Evolutionary conservation across 2,797 vertebrate species (phyloP).

Genomic region (Cirrhinus mrigala): DNA sequence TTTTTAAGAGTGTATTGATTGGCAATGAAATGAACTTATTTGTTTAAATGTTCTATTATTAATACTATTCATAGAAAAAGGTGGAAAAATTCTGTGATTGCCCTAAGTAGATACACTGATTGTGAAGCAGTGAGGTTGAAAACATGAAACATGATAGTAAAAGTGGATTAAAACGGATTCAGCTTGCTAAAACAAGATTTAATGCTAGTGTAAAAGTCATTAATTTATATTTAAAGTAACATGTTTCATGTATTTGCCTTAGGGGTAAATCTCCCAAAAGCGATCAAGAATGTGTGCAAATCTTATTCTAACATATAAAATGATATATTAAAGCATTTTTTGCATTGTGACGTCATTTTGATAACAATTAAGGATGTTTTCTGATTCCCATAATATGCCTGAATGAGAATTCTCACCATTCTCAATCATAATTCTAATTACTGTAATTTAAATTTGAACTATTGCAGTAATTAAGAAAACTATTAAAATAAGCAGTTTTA

Average conservation of each 20-base stretch:
- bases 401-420: not conserved
- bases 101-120: constrained; percentile 46
- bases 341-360: not conserved
- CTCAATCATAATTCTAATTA: not conserved
- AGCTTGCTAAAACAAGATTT: not conserved
- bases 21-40: not conserved
- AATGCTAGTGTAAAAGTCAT: not conserved
- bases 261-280: not conserved
- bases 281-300: not conserved
- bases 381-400: not conserved
- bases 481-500: not conserved
- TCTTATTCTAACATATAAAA: not conserved
- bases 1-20: not conserved
- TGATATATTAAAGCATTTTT: not conserved
- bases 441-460: not conserved
- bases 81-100: not conserved
- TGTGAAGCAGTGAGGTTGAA: constrained; percentile 33
- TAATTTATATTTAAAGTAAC: constrained; percentile 11
- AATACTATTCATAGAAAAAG: not conserved
- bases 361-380: not conserved
- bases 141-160: constrained; percentile 40
- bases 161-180: not conserved
- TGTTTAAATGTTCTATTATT: not conserved
- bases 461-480: not conserved
- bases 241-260: constrained; percentile 57